Conservation (phyloP, 2,797 vertebrate species). For the Gadopsis marmoratus region DNA sequence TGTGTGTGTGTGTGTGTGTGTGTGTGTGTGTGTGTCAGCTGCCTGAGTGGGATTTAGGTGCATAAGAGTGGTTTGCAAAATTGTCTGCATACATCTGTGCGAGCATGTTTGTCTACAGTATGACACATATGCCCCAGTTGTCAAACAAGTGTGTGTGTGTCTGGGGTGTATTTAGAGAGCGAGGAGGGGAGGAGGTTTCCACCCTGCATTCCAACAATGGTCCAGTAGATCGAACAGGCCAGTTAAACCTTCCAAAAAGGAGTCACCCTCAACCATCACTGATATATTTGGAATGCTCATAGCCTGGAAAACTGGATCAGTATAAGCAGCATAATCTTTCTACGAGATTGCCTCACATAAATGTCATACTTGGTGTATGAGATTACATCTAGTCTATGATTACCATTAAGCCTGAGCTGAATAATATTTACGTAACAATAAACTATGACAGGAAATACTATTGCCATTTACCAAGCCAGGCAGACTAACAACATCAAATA, state of each 20-base stretch:
- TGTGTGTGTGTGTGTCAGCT: slow-evolving; percentile 13
- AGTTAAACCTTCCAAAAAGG: slow-evolving; percentile 44
- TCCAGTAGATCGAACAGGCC: slow-evolving; percentile 42
- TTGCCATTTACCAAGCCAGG: slow-evolving; percentile 24
- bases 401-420: slow-evolving; percentile 20
- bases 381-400: slow-evolving; percentile 21
- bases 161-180: slow-evolving; percentile 27
- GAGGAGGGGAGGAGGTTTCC: slow-evolving; percentile 19
- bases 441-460: slow-evolving; percentile 2
- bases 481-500: slow-evolving; percentile 1
- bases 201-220: slow-evolving; percentile 55
- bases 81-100: not conserved
- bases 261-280: slow-evolving; percentile 49
- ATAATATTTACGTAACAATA: slow-evolving; percentile 21
- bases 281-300: slow-evolving; percentile 56
- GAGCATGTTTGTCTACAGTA: slow-evolving; percentile 36
- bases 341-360: slow-evolving; percentile 4
- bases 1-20: slow-evolving; percentile 19
- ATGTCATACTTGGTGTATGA: slow-evolving; percentile 21
- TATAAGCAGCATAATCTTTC: slow-evolving; percentile 15
- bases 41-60: not conserved
- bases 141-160: slow-evolving; percentile 39
- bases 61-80: slow-evolving; percentile 26
- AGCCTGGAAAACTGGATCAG: slow-evolving; percentile 24
- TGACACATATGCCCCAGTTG: slow-evolving; percentile 49